Percentiles rank a stretch among this genome's conserved stretches.
phyloP scores from a whole-genome alignment of 2,797 vertebrate genomes.

The Arremon brunneinucha region DNA sequence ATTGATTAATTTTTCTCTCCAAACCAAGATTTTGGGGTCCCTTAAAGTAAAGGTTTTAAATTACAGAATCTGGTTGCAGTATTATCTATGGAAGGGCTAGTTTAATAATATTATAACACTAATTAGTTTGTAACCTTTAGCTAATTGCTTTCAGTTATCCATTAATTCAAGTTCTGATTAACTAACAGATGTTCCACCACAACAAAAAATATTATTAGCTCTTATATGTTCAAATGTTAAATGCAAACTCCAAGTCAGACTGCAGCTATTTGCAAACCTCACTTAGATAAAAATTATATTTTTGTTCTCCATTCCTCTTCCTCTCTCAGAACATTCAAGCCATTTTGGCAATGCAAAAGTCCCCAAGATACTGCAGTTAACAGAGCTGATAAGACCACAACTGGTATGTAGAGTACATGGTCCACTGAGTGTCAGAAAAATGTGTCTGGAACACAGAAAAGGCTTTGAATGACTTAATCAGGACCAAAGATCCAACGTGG shows the following conservation, averaged over 20 bases:
- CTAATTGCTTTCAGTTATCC: slow-evolving; percentile 54
- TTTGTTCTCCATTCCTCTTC: neutral
- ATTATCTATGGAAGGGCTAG: neutral
- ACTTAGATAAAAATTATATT: neutral
- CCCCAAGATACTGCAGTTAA: neutral
- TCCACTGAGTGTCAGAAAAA: neutral
- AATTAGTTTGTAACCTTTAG: slow-evolving; percentile 60
- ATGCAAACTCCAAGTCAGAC: neutral
- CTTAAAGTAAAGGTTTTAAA: neutral
- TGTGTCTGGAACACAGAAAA: neutral
- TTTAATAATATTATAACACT: slow-evolving; percentile 50
- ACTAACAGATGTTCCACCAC: slow-evolving; percentile 48
- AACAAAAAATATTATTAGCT: slow-evolving; percentile 42
- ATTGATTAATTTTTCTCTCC: neutral
- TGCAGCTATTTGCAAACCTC: neutral
- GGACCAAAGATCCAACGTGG: neutral
- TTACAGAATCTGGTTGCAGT: neutral
- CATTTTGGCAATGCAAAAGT: neutral
- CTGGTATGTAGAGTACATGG: neutral
- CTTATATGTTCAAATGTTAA: slow-evolving; percentile 36
- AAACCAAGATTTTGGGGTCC: neutral
- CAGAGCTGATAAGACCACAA: neutral
- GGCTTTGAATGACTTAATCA: neutral
- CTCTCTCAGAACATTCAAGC: neutral
- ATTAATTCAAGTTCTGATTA: slow-evolving; percentile 56